Conservation (phyloP, 1,140 invertebrate genomes). For the Sminthurides bifidus region DNA sequence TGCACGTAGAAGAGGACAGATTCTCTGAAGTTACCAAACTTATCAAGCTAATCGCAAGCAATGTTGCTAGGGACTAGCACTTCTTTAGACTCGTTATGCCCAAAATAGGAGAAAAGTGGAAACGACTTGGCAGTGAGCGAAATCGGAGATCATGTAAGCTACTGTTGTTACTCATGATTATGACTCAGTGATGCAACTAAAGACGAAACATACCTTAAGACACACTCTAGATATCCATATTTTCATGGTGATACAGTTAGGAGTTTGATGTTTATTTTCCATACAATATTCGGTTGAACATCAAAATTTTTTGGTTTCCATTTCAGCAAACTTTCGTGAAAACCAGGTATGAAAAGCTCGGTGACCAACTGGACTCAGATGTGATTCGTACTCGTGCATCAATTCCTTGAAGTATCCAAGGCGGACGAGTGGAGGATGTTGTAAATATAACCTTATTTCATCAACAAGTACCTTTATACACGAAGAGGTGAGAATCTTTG, state of each 20-base stretch:
- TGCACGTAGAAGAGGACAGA: background rate
- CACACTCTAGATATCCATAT: no score
- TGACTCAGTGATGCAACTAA: background rate
- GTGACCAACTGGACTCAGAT: slow-evolving; percentile 7
- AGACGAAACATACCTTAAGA: no score
- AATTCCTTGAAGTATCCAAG: slow-evolving; percentile 11
- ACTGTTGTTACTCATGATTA: background rate
- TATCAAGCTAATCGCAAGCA: background rate
- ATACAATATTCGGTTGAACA: background rate
- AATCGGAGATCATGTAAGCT: slow-evolving; percentile 10
- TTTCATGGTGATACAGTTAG: background rate
- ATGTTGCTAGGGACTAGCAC: background rate
- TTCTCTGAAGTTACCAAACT: background rate
- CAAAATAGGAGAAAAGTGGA: slow-evolving; percentile 8
- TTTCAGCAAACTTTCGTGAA: slow-evolving; percentile 8
- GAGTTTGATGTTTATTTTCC: background rate
- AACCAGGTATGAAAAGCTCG: slow-evolving; percentile 9
- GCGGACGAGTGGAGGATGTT: slow-evolving; percentile 50
- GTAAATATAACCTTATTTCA: slow-evolving; percentile 53
- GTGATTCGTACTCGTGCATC: background rate
- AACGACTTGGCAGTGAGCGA: slow-evolving; percentile 5
- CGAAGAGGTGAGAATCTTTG: slow-evolving; percentile 45
- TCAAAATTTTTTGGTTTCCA: background rate
- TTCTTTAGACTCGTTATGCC: background rate
- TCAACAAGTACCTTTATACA: slow-evolving; percentile 59